Evolutionary conservation across 2,888 invertebrate species (phyloP).

Genomic region (Lithophane ornitopus): DNA sequence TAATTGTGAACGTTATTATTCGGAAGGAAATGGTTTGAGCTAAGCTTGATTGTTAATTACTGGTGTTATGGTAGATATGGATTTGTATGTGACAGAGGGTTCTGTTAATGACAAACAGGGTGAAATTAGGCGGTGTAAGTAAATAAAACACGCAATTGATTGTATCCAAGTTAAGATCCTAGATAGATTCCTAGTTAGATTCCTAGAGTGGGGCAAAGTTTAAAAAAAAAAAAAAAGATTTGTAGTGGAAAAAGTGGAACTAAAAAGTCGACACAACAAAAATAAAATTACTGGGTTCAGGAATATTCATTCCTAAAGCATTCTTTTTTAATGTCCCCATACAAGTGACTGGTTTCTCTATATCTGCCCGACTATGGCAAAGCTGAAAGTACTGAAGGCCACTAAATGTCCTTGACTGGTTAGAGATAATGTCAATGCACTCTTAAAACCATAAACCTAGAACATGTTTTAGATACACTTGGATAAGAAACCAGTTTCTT

Average conservation of each 20-base stretch:
- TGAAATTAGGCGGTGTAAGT: neutral
- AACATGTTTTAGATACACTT: neutral
- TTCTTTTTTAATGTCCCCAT: neutral
- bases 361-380: neutral
- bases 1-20: constrained; percentile 50
- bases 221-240: too few species aligned
- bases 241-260: neutral
- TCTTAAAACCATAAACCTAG: neutral
- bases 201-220: too few species aligned
- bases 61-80: neutral
- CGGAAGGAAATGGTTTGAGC: constrained; percentile 43
- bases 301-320: neutral
- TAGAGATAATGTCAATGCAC: constrained; percentile 1
- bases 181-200: too few species aligned
- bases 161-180: too few species aligned
- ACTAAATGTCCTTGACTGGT: neutral
- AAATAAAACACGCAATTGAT: neutral
- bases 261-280: neutral
- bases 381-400: neutral
- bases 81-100: neutral
- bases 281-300: neutral
- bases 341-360: too few species aligned
- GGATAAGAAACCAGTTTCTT: constrained; percentile 29
- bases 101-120: neutral
- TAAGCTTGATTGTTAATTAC: constrained; percentile 21